These are phyloP conservation scores for Triops longicaudatus DNA, from an alignment of 1,140 invertebrate genomes.

Conservation along the genomic window DNA sequence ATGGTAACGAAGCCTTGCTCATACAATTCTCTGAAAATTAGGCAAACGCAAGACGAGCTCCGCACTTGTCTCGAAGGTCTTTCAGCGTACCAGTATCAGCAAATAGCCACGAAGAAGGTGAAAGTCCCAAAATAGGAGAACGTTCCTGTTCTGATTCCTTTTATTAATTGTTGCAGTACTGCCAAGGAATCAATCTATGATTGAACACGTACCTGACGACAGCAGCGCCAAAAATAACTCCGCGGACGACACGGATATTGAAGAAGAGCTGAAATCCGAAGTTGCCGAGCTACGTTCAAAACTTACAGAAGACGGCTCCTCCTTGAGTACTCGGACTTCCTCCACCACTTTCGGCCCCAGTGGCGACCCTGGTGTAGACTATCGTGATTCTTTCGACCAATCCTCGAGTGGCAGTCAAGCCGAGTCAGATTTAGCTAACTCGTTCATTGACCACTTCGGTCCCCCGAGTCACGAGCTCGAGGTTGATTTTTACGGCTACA, in stretches of 20 bases:
- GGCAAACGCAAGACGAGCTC: slow-evolving; percentile 45
- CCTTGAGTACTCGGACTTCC: slow-evolving; percentile 39
- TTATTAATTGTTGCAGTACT: neutral
- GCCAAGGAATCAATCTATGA: neutral
- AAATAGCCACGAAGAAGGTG: slow-evolving; percentile 54
- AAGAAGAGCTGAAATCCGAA: slow-evolving; percentile 8
- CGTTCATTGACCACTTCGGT: neutral
- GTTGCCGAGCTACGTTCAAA: neutral
- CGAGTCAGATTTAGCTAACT: slow-evolving; percentile 40
- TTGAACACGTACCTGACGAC: slow-evolving; percentile 56
- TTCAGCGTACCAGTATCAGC: slow-evolving; percentile 74
- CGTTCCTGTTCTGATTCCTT: too few relatives aligned
- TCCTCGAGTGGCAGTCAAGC: slow-evolving; percentile 63
- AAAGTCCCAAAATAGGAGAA: neutral
- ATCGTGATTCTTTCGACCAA: slow-evolving; percentile 61
- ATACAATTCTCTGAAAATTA: neutral
- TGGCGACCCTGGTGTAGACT: neutral
- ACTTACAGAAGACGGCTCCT: slow-evolving; percentile 24
- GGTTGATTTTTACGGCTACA: slow-evolving; percentile 18
- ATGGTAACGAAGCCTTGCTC: neutral
- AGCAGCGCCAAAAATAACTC: slow-evolving; percentile 39
- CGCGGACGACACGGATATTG: slow-evolving; percentile 16
- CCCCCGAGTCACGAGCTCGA: neutral
- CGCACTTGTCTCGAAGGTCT: slow-evolving; percentile 60
- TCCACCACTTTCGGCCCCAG: slow-evolving; percentile 56